phyloP scores from a whole-genome alignment of 2,113 vertebrate genomes.

The Gavia stellata region DNA sequence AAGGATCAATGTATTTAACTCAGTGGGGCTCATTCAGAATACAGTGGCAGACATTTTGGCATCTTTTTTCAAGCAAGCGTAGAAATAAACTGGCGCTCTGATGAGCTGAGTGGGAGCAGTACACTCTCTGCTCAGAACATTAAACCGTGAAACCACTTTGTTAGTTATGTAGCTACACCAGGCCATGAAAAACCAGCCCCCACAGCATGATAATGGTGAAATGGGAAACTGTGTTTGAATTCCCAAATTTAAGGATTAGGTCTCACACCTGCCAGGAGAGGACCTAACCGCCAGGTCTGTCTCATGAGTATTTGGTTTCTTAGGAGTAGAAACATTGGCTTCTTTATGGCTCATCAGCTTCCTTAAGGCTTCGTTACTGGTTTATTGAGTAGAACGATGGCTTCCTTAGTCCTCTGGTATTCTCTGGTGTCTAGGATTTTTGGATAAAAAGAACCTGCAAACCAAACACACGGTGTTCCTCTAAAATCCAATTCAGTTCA shows the following conservation, averaged over 20 bases:
- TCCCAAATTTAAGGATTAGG: background rate
- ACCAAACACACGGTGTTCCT: background rate
- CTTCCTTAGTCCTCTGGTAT: background rate
- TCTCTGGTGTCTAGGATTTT: background rate
- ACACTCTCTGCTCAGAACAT: background rate
- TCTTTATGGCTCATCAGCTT: background rate
- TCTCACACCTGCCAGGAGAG: background rate
- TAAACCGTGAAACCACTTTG: background rate
- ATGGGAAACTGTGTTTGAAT: background rate
- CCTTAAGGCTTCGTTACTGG: background rate
- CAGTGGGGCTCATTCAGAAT: background rate
- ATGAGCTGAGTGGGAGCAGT: background rate
- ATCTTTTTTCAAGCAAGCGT: background rate
- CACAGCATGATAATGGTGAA: background rate
- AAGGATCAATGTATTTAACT: background rate
- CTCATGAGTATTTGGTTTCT: background rate
- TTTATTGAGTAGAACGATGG: background rate
- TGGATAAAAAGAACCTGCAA: background rate
- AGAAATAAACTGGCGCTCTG: background rate
- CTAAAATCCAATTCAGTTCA: background rate
- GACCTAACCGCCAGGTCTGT: background rate
- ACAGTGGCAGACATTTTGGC: background rate
- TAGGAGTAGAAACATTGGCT: background rate
- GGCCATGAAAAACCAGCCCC: background rate
- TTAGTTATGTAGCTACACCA: background rate